Percentiles rank a stretch among this genome's conserved stretches.
Conservation (phyloP, 1,140 invertebrate species). For the Belonocnema kinseyi region DNA sequence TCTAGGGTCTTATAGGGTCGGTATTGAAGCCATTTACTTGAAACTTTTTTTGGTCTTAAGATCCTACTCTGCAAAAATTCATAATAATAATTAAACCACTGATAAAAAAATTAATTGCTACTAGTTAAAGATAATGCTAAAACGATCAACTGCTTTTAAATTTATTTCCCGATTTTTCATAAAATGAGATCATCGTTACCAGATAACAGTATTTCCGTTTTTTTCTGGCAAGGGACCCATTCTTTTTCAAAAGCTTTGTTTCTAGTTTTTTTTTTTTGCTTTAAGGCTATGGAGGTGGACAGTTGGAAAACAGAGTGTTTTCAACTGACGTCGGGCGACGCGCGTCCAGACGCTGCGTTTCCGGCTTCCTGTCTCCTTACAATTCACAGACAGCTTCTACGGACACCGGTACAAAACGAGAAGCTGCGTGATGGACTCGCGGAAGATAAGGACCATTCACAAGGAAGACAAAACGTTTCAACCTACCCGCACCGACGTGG, state of each 20-base stretch:
- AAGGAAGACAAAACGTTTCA: constrained; percentile 72
- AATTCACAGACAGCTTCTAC: constrained; percentile 68
- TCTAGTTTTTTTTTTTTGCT: constrained; percentile 44
- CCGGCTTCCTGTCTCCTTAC: constrained; percentile 72
- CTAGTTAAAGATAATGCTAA: too few species aligned
- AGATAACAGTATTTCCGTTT: constrained; percentile 8
- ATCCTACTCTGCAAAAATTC: too few species aligned
- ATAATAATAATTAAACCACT: too few species aligned
- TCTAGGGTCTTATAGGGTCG: too few species aligned
- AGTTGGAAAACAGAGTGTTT: constrained; percentile 64
- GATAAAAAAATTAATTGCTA: too few species aligned
- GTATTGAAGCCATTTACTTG: too few species aligned
- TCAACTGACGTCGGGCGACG: constrained; percentile 51
- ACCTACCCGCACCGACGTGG: constrained; percentile 39
- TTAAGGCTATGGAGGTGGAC: constrained; percentile 54
- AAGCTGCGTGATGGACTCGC: constrained; percentile 69
- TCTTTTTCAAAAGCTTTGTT: constrained; percentile 37
- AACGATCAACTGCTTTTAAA: too few species aligned
- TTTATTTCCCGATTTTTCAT: constrained; percentile 3
- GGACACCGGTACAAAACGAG: constrained; percentile 63
- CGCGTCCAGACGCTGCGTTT: constrained; percentile 68
- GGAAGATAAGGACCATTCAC: constrained; percentile 74
- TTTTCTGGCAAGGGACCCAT: not conserved
- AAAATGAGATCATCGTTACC: constrained; percentile 33
- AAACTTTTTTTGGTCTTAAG: too few species aligned